Evolutionary conservation across 1,140 invertebrate species (phyloP).

Genomic region (Leptopilina boulardi): DNA sequence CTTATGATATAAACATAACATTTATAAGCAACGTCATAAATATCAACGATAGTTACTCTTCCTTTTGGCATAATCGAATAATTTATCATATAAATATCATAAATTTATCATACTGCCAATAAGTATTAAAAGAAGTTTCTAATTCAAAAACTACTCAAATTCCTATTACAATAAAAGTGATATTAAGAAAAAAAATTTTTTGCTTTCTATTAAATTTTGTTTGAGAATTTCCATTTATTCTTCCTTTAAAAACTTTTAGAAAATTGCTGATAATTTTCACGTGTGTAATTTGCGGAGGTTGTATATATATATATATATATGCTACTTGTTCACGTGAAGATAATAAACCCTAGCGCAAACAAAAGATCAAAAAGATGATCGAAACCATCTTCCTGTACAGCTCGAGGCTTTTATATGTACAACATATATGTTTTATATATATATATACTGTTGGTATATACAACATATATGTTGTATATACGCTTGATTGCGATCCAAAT

Average conservation of each 20-base stretch:
- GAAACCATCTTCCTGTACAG: slow-evolving; percentile 5
- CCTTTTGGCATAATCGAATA: slow-evolving; percentile 1
- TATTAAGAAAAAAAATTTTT: too few relatives aligned
- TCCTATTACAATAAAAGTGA: too few relatives aligned
- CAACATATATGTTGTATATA: background rate
- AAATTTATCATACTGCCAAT: background rate
- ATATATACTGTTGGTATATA: too few relatives aligned
- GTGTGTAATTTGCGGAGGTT: slow-evolving; percentile 5
- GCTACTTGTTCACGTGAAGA: background rate
- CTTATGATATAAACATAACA: slow-evolving; percentile 9
- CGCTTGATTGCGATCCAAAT: slow-evolving; percentile 23
- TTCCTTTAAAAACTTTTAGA: background rate
- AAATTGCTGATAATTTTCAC: slow-evolving; percentile 13
- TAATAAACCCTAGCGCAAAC: background rate
- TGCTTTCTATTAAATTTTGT: too few relatives aligned
- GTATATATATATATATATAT: too few relatives aligned
- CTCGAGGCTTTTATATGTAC: background rate
- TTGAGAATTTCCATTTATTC: too few relatives aligned
- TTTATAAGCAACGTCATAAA: background rate
- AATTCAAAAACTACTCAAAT: too few relatives aligned
- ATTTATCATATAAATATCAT: background rate
- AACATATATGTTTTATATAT: background rate
- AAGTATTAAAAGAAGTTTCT: background rate
- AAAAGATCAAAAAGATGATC: slow-evolving; percentile 4
- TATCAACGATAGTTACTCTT: background rate